These are phyloP conservation scores for Agonopterix heracliana DNA, from an alignment of 2,888 invertebrate species.

Conservation along the genomic window DNA sequence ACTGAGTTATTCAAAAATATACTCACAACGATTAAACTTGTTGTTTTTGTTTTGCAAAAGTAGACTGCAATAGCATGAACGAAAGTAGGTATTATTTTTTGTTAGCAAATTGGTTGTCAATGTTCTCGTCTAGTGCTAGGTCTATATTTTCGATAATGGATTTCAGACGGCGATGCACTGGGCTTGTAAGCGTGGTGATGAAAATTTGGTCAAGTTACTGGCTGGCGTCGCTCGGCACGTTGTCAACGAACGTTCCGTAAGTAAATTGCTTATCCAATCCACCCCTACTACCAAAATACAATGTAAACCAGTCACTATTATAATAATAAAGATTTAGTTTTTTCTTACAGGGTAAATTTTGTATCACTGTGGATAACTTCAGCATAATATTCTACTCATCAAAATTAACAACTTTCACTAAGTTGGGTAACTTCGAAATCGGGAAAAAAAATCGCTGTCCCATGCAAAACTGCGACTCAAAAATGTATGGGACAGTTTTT, in stretches of 20 bases:
- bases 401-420: too few species aligned
- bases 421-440: too few species aligned
- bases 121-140: neutral
- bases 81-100: neutral
- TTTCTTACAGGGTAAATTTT: too few species aligned
- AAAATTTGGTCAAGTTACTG: slow-evolving; percentile 92
- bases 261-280: slow-evolving; percentile 17
- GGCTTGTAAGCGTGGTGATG: slow-evolving; percentile 96
- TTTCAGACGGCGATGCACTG: slow-evolving; percentile 96
- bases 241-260: slow-evolving; percentile 92
- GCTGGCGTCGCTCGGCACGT: slow-evolving; percentile 89
- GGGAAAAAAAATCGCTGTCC: too few species aligned
- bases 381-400: too few species aligned
- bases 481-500: too few species aligned
- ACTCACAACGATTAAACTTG: neutral
- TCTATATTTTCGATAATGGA: slow-evolving; percentile 3
- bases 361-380: too few species aligned
- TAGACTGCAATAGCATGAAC: neutral
- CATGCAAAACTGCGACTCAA: too few species aligned
- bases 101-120: neutral
- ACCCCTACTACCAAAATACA: too few species aligned
- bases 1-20: slow-evolving; percentile 3
- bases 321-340: too few species aligned
- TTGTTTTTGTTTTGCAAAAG: neutral
- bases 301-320: too few species aligned